Conservation (phyloP, 2,113 vertebrate species). For the Ciconia stormi region DNA sequence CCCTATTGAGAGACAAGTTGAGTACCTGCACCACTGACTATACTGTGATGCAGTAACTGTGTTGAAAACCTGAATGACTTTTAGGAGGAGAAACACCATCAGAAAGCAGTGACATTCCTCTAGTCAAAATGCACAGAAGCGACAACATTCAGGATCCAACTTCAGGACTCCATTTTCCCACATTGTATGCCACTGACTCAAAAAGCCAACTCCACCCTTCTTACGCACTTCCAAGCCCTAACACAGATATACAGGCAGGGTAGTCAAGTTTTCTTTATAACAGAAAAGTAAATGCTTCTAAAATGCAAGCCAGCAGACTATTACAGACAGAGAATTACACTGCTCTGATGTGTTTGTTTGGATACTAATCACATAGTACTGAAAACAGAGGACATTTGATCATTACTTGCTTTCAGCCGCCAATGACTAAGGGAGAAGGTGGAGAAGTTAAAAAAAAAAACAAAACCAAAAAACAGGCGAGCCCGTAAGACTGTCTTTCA, state of each 20-base stretch:
- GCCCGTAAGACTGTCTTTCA: neutral
- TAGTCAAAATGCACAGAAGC: neutral
- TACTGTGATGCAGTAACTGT: neutral
- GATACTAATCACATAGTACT: neutral
- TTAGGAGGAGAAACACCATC: neutral
- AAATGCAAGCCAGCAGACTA: neutral
- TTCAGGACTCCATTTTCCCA: neutral
- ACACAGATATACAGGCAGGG: neutral
- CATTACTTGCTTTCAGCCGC: neutral
- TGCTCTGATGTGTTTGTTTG: neutral
- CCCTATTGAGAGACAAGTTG: neutral
- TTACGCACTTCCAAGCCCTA: neutral
- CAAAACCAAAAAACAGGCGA: neutral
- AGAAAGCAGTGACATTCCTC: neutral
- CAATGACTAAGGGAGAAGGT: neutral
- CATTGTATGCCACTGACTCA: neutral
- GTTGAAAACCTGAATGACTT: neutral
- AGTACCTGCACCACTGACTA: neutral
- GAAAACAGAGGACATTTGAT: neutral
- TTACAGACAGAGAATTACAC: neutral
- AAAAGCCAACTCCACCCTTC: neutral
- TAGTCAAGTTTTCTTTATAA: neutral
- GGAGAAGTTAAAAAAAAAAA: neutral
- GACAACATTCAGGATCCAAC: neutral
- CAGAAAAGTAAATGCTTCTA: neutral